A percentile compares a stretch with the other conserved stretches of the same genome.
Evolutionary conservation across 2,888 invertebrate genomes (phyloP).

Genomic region (Acronicta leporina): DNA sequence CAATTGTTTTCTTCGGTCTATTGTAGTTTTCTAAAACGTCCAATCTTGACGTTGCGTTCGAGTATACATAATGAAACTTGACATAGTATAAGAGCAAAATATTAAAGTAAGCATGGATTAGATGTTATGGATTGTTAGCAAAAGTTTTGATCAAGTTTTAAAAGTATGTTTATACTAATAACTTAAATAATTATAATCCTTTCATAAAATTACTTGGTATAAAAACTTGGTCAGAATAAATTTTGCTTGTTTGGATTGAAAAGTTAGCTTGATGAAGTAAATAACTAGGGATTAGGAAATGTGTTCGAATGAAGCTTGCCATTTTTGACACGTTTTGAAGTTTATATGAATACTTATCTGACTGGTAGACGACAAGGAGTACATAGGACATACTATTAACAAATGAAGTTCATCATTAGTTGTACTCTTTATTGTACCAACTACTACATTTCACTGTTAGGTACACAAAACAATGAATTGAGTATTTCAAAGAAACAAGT

Average conservation of each 20-base stretch:
- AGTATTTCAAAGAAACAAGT: background rate
- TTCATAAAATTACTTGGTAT: constrained; percentile 28
- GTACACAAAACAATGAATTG: background rate
- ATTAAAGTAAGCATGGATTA: constrained; percentile 38
- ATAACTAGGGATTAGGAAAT: constrained; percentile 45
- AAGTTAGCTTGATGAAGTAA: constrained; percentile 36
- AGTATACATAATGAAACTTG: constrained; percentile 44
- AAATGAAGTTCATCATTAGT: background rate
- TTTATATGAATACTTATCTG: constrained; percentile 36
- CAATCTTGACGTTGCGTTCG: constrained; percentile 40
- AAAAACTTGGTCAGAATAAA: constrained; percentile 50
- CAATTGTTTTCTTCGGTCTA: constrained; percentile 47
- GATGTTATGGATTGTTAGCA: constrained; percentile 38
- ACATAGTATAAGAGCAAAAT: constrained; percentile 28
- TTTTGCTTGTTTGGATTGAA: constrained; percentile 45
- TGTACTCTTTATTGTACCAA: background rate
- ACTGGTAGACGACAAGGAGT: constrained; percentile 27
- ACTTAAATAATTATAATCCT: constrained; percentile 29
- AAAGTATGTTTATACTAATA: constrained; percentile 32
- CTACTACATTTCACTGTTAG: background rate
- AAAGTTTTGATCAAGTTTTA: constrained; percentile 54
- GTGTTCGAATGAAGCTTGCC: constrained; percentile 55
- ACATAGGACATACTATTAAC: background rate
- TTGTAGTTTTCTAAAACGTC: constrained; percentile 43
- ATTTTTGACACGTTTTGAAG: constrained; percentile 58